Base-by-base conservation (phyloP, 2,888 invertebrate species). In the Heliconius aoede region DNA sequence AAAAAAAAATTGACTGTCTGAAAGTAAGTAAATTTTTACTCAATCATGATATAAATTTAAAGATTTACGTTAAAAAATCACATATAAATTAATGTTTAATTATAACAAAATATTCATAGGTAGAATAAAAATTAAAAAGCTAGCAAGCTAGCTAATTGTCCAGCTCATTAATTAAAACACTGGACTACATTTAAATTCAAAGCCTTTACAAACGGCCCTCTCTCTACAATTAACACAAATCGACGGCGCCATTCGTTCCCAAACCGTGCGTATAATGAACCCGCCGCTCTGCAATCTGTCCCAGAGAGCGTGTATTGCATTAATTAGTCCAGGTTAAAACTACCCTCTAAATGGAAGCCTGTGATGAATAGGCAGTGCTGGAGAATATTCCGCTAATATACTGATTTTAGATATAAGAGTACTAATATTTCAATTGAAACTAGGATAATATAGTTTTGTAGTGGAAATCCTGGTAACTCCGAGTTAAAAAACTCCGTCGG, bases 321-420 rank as follows among this genome's bases (percentile, higher is more conserved):
- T 92, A 91, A 92, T 93, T 92, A 91, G 89, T 90, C 87, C 88
- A 89, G 91, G 92, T 92, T 93, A 92, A 92, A 92, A 92, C 91
- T 90, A 86, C 88, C 90, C 89, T 90, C 92, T 91, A 91, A 93
- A 92, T 92, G 90, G 90, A 85, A 88, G 88, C 88, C 84, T 88
- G 85, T 93, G 93, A 93, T 93, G 91, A 93, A 92, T 91, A 91
- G 92, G 87, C 88, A 77, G 69, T 78, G 76, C 71, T 72, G 46
- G 76, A 30, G 68, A 76, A 68, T 73, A 69, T 76, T 78, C 65
- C 72, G 74, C 61, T 67, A 69, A 74, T 80, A 80, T 8, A 80
- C 79, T 72, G 74, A 71, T 72, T 76, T 73, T 75, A 73, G 78
- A 78, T 79, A 78, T 74, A 32, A 32, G 4, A 11, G 9, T n/a